A percentile compares a stretch with the other conserved stretches of the same genome.
Conservation (phyloP, 2,888 invertebrate genomes). For the Polietes domitor region DNA sequence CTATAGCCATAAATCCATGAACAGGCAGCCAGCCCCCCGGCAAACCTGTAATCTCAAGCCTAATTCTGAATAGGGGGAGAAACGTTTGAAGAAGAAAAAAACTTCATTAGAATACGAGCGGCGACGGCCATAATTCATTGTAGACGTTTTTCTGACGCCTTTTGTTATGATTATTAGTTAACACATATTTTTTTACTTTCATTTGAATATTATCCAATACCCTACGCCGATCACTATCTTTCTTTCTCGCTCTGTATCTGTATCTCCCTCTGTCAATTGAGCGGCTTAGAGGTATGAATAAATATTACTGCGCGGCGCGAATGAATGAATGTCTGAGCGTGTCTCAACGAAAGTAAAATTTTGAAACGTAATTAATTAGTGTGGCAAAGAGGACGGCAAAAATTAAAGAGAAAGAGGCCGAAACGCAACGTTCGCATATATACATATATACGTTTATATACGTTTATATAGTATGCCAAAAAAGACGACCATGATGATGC, state of each 20-base stretch:
- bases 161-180: slow-evolving; percentile 27
- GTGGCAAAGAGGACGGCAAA: background rate
- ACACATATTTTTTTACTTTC: slow-evolving; percentile 1
- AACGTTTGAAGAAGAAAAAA: background rate
- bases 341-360: background rate
- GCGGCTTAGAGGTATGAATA: background rate
- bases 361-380: background rate
- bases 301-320: background rate
- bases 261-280: background rate
- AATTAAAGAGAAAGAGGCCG: background rate
- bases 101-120: background rate
- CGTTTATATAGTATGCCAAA: background rate
- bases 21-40: no score
- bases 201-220: slow-evolving; percentile 12
- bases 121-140: background rate
- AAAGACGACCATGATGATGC: background rate
- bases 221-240: background rate
- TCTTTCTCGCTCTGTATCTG: background rate
- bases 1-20: background rate
- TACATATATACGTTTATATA: no score
- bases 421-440: background rate
- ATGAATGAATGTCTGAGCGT: background rate
- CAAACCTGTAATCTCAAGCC: no score
- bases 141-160: slow-evolving; percentile 30
- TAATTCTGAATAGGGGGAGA: background rate